Base-by-base conservation (phyloP, 2,888 invertebrate genomes). In the Pterostichus niger region DNA sequence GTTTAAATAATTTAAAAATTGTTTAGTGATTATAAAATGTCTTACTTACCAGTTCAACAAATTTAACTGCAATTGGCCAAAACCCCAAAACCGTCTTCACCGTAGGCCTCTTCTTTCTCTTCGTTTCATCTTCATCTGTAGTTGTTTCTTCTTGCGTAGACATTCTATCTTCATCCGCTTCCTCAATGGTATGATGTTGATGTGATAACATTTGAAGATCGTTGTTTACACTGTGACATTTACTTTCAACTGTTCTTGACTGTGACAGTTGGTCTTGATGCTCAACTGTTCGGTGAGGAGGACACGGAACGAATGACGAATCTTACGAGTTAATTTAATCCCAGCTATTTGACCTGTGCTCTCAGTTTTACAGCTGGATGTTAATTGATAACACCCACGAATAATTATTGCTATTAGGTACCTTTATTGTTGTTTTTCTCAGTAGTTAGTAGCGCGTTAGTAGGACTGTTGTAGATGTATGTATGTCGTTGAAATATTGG, bases 41-140 rank as follows among this genome's bases (percentile, higher is more conserved):
- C 17, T 76, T 86, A 90, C 93, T 92, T 87, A 94, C 95, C 91
- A 94, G 88, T 89, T 95, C 93, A 9, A 92, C 85, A 46, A 92
- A 88, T 88, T 94, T 93, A 7, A 93, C 89, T 0, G 92, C 91
- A 64, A 93, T 88, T 83, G 93, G 93, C 91, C 93, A 93, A 89
- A 92, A 89, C 86, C 91, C 89, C 87, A 91, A 91, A 79, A 84
- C 89, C 89, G 9, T 54, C 40, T 77, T 56, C 40, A 91, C 91
- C 46, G 91, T 87, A 7, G 40, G 40, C 40, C 40, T 40, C 40
- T 40, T 40, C 40, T 6, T 40, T 6, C 9, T 40, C 40, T 40
- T 40, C 40, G 6, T 40, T 61, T 88, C 88, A 61, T 90, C 90
- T 86, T 92, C 92, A 88, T 88, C 91, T 88, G 9, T 17, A 3